A percentile compares a stretch with the other conserved stretches of the same genome.
phyloP scores from a whole-genome alignment of 1,140 invertebrate species.

The Sarcophaga peregrina region DNA sequence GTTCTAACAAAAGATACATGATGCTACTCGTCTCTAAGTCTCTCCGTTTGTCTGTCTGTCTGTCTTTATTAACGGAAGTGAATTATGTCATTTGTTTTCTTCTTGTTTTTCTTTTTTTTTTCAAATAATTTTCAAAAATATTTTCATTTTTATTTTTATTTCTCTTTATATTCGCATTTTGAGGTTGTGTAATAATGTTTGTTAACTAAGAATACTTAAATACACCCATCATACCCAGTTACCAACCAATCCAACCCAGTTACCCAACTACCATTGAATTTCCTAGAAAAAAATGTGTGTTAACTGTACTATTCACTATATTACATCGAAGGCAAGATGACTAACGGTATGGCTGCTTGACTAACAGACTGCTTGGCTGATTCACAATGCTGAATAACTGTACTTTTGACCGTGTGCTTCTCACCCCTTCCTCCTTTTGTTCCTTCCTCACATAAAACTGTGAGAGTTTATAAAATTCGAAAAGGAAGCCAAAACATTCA shows the following conservation, averaged over 20 bases:
- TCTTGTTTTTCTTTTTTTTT: background rate
- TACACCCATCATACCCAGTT: no score
- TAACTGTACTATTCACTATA: background rate
- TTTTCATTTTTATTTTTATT: slow-evolving; percentile 3
- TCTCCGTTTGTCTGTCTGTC: background rate
- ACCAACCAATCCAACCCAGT: no score
- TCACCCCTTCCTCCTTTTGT: no score
- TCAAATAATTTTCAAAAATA: slow-evolving; percentile 27
- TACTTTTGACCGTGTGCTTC: slow-evolving; percentile 21
- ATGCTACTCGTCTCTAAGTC: background rate
- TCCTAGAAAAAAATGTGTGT: background rate
- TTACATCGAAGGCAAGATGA: background rate
- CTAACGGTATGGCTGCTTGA: background rate
- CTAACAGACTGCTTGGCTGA: background rate
- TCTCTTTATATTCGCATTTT: background rate
- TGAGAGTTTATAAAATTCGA: background rate
- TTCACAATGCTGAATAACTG: background rate
- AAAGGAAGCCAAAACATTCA: background rate
- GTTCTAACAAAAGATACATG: background rate
- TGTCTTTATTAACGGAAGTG: slow-evolving; percentile 38
- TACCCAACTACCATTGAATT: no score
- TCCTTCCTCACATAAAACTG: no score
- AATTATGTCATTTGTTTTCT: slow-evolving; percentile 2
- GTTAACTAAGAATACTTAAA: background rate
- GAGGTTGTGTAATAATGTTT: slow-evolving; percentile 31